phyloP scores from a whole-genome alignment of 2,888 invertebrate species.

The Meiosimyza decipiens region DNA sequence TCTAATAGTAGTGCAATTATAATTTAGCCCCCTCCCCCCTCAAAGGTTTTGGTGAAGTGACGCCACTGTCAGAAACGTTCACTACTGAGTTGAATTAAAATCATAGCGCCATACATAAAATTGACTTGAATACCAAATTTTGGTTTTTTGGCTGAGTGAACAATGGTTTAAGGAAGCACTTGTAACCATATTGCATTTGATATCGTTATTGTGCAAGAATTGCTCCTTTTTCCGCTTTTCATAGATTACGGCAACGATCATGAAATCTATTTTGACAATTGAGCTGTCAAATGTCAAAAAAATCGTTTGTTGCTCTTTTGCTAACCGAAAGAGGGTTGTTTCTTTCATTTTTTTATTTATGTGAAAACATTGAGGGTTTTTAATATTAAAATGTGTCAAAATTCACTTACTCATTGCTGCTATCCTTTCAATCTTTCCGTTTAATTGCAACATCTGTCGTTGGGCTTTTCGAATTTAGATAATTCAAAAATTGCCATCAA shows the following conservation, averaged over 20 bases:
- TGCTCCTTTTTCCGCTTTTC: slow-evolving; percentile 18
- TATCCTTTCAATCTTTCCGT: slow-evolving; percentile 32
- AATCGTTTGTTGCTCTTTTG: slow-evolving; percentile 8
- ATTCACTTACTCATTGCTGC: background rate
- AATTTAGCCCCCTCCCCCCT: no score
- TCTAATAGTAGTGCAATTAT: no score
- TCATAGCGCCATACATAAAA: no score
- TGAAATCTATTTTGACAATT: slow-evolving; percentile 64
- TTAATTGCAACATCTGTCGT: slow-evolving; percentile 66
- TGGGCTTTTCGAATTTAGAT: slow-evolving; percentile 49
- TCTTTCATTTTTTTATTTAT: slow-evolving; percentile 4
- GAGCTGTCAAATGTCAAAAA: slow-evolving; percentile 58
- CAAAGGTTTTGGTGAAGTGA: no score
- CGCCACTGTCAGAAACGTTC: no score
- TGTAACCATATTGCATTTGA: slow-evolving; percentile 19
- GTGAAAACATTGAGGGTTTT: background rate
- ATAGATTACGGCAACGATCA: slow-evolving; percentile 43
- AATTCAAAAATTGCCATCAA: background rate
- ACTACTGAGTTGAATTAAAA: no score
- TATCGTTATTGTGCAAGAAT: slow-evolving; percentile 12
- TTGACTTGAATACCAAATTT: no score
- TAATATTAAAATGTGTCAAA: slow-evolving; percentile 30
- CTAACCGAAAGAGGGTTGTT: slow-evolving; percentile 12
- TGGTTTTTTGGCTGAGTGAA: background rate
- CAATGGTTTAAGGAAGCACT: slow-evolving; percentile 8